Evolutionary conservation across 2,113 vertebrate species (phyloP).

Genomic region (Agelaius phoeniceus): DNA sequence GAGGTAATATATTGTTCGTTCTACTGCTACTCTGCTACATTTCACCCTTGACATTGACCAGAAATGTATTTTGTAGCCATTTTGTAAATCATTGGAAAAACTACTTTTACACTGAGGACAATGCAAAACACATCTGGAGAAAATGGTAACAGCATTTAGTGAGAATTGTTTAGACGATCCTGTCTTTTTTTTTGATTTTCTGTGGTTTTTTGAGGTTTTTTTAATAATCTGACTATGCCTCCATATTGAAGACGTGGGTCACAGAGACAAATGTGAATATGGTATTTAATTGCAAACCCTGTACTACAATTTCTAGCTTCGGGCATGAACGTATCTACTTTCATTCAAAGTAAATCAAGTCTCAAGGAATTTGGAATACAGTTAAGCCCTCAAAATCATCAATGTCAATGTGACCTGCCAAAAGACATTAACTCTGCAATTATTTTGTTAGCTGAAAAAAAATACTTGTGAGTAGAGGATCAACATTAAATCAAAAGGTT

Average conservation of each 20-base stretch:
- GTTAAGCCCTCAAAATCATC: neutral
- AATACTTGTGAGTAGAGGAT: neutral
- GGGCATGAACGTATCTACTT: neutral
- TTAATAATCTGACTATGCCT: neutral
- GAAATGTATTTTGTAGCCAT: neutral
- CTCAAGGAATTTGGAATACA: neutral
- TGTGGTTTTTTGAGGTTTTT: rapidly evolving
- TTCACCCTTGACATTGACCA: neutral
- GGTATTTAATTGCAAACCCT: neutral
- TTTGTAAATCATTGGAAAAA: neutral
- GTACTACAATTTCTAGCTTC: neutral
- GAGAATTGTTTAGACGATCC: neutral
- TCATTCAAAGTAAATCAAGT: neutral
- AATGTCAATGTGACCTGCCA: neutral
- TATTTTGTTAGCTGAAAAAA: neutral
- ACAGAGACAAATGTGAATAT: neutral
- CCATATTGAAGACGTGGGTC: neutral
- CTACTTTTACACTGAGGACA: neutral
- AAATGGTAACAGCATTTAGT: neutral
- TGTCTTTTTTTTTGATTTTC: neutral
- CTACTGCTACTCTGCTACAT: neutral
- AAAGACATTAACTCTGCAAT: neutral
- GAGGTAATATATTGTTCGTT: rapidly evolving
- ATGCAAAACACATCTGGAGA: neutral
- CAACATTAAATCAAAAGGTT: neutral